Percentiles rank a stretch among this genome's conserved stretches.
phyloP scores from a whole-genome alignment of 1,140 invertebrate genomes.

The Drosophila trapezifrons region DNA sequence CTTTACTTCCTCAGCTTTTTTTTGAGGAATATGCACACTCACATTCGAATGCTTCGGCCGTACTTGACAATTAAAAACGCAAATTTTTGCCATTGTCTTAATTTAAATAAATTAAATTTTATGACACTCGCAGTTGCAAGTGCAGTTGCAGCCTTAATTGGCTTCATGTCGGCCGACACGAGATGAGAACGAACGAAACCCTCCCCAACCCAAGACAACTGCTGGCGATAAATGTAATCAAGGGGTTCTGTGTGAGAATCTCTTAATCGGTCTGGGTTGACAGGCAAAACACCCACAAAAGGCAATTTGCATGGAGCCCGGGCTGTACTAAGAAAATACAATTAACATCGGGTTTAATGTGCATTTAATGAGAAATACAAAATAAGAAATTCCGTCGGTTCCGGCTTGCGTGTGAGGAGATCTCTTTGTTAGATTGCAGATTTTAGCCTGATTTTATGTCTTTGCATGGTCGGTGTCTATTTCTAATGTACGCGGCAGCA shows the following conservation, averaged over 20 bases:
- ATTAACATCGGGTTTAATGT: slow-evolving; percentile 56
- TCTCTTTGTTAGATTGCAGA: slow-evolving; percentile 17
- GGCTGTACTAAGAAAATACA: slow-evolving; percentile 50
- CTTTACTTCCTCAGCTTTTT: slow-evolving; percentile 13
- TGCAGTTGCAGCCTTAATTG: slow-evolving; percentile 71
- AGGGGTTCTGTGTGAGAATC: slow-evolving; percentile 25
- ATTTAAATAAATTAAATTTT: slow-evolving; percentile 83
- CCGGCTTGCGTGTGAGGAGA: slow-evolving; percentile 48
- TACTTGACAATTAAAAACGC: slow-evolving; percentile 77
- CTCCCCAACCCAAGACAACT: not conserved
- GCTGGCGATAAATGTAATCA: slow-evolving; percentile 5
- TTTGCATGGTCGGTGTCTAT: slow-evolving; percentile 55
- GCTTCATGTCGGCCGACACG: slow-evolving; percentile 71
- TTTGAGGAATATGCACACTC: not conserved
- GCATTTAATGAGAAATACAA: slow-evolving; percentile 58
- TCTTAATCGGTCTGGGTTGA: slow-evolving; percentile 34
- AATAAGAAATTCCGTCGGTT: slow-evolving; percentile 16
- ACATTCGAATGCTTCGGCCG: slow-evolving; percentile 3
- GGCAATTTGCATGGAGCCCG: slow-evolving; percentile 39
- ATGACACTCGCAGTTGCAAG: slow-evolving; percentile 66
- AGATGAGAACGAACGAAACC: slow-evolving; percentile 27
- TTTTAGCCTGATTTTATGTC: slow-evolving; percentile 48
- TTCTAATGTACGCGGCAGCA: slow-evolving; percentile 31
- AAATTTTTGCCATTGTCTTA: slow-evolving; percentile 80
- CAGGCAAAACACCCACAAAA: slow-evolving; percentile 29